These are phyloP conservation scores for Recurvirostra avosetta DNA, from an alignment of 2,113 vertebrate genomes.

Conservation along the genomic window DNA sequence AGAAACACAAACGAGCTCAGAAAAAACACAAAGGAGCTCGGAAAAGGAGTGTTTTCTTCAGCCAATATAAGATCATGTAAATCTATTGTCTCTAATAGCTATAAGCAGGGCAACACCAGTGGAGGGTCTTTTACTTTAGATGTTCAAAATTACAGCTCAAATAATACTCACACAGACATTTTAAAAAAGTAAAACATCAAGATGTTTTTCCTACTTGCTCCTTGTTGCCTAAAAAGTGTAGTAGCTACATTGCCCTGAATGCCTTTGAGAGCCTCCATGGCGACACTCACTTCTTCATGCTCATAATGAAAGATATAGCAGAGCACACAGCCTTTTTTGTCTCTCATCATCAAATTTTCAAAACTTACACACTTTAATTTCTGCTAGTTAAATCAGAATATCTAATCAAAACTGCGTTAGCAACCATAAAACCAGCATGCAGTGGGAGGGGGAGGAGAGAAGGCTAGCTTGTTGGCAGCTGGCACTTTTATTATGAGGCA, in stretches of 20 bases:
- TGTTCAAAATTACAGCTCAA: not conserved
- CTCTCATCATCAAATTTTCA: not conserved
- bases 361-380: conserved; percentile 3
- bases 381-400: not conserved
- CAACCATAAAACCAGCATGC: not conserved
- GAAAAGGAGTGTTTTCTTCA: not conserved
- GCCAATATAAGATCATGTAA: not conserved
- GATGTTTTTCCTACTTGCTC: not conserved
- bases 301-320: not conserved
- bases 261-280: not conserved
- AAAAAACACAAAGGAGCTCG: not conserved
- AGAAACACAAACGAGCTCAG: not conserved
- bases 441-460: not conserved
- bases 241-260: not conserved
- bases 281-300: not conserved
- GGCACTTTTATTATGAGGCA: not conserved
- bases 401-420: not conserved
- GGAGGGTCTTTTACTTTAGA: not conserved
- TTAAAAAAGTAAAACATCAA: not conserved
- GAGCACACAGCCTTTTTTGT: not conserved
- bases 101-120: not conserved
- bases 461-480: not conserved
- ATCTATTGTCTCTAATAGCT: not conserved
- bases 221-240: not conserved
- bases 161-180: not conserved